These are phyloP conservation scores for Hippoglossus stenolepis DNA, from an alignment of 2,113 vertebrate genomes.

Conservation along the genomic window DNA sequence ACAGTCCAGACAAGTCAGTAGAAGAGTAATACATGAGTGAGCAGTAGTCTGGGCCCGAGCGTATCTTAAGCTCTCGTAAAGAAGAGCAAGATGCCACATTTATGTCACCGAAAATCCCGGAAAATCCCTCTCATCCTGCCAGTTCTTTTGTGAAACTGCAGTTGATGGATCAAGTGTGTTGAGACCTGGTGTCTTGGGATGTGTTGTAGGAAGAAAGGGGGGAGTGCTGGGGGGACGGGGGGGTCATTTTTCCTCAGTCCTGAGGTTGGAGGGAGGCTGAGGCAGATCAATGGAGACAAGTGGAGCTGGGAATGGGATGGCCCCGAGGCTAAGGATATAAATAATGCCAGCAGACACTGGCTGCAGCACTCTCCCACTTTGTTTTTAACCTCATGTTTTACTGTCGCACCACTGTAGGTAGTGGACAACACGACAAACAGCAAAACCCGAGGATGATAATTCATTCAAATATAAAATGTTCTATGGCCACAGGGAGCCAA, in stretches of 20 bases:
- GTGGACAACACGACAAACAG: neutral
- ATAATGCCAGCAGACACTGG: slow-evolving; percentile 67
- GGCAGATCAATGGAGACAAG: slow-evolving; percentile 74
- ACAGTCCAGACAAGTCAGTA: slow-evolving; percentile 11
- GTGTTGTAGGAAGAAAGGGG: slow-evolving; percentile 39
- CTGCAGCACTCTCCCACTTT: slow-evolving; percentile 50
- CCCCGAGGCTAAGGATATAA: slow-evolving; percentile 68
- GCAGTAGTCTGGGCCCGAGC: neutral
- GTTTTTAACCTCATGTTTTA: slow-evolving; percentile 44
- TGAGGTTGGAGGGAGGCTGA: slow-evolving; percentile 39
- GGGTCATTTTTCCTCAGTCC: slow-evolving; percentile 57
- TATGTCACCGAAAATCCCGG: slow-evolving; percentile 41
- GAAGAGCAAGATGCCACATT: slow-evolving; percentile 15
- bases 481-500: too few species aligned
- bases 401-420: slow-evolving; percentile 13
- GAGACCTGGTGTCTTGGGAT: slow-evolving; percentile 58
- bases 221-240: neutral
- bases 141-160: slow-evolving; percentile 41
- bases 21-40: slow-evolving; percentile 5
- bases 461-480: neutral
- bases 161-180: slow-evolving; percentile 58
- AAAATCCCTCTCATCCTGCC: slow-evolving; percentile 42
- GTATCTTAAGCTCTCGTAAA: slow-evolving; percentile 18
- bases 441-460: neutral
- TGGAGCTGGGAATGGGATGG: slow-evolving; percentile 67